Conservation (phyloP, 1,140 invertebrate species). For the Drusus annulatus region DNA sequence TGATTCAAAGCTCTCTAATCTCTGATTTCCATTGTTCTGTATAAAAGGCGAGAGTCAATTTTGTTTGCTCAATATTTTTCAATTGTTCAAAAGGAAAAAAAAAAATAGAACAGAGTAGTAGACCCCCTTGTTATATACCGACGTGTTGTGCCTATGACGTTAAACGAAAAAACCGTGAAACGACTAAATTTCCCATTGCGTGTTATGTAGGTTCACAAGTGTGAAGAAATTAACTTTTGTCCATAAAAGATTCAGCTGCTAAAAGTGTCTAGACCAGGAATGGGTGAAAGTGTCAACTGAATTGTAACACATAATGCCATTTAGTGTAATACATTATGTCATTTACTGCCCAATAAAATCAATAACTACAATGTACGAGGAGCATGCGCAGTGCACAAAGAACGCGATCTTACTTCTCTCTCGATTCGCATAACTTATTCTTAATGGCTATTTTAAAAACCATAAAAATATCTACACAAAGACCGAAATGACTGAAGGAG, state of each 20-base stretch:
- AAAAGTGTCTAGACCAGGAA: slow-evolving; percentile 33
- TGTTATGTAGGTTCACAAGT: too few species aligned
- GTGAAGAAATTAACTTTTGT: neutral
- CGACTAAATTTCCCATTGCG: too few species aligned
- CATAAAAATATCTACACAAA: slow-evolving; percentile 47
- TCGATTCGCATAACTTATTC: slow-evolving; percentile 20
- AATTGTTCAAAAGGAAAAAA: too few species aligned
- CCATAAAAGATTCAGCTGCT: slow-evolving; percentile 12
- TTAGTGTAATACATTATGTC: slow-evolving; percentile 45
- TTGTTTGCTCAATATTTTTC: too few species aligned
- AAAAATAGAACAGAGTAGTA: too few species aligned
- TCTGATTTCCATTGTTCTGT: too few species aligned
- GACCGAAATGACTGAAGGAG: slow-evolving; percentile 13
- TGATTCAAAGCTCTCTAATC: too few species aligned
- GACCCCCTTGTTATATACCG: too few species aligned
- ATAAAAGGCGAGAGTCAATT: too few species aligned
- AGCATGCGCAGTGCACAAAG: slow-evolving; percentile 36
- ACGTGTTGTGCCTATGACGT: too few species aligned
- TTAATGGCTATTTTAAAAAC: slow-evolving; percentile 45
- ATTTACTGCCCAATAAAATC: slow-evolving; percentile 49
- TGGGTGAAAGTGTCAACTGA: slow-evolving; percentile 31
- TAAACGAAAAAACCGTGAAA: too few species aligned
- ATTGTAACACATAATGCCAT: slow-evolving; percentile 45
- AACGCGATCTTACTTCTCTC: slow-evolving; percentile 7
- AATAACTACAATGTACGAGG: slow-evolving; percentile 38